Evolutionary conservation across 2,888 invertebrate genomes (phyloP), one percentile per base, ranked within the genome.

Genomic region (Chirona hameri): DNA sequence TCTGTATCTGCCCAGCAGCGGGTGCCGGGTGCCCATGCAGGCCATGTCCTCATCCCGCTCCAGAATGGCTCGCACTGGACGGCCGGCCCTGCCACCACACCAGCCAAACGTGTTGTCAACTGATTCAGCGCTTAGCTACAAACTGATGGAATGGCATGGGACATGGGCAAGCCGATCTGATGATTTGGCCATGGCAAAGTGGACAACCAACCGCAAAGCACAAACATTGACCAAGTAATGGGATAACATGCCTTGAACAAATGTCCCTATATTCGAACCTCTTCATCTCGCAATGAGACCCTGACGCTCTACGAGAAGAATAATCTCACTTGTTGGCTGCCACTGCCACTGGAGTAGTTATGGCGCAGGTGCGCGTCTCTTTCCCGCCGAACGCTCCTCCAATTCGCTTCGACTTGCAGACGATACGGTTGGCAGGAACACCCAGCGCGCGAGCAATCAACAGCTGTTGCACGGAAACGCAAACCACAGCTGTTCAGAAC

Each of bases 321-420:
- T 7, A 39, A 39, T 39, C 39, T 39, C 21, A 60, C 91, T 89
- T 91, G 85, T 92, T 90, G 2, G 97, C 97, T 9, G 97, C 95
- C 0, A 97, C 87, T 0, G 94, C 94, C 14, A 93, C 92, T 0
- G 95, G 94, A 46, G 95, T 87, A 0, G 93, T 92, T 0, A 94
- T 88, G 10, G 92, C 86, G 84, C 90, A 88, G 1, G 92, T 90
- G 81, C 95, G 91, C 0, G 94, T 93, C 88, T 98, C 97, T 89
- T 98, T 98, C 0, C 98, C 98, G 21, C 98, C 98, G 88, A 98
- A 98, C 52, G 96, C 98, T 31, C 98, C 98, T 0, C 97, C 98
- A 87, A 98, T 89, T 82, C 98, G 91, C 87, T 97, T 97, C 0
- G 94, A 93, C 84, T 92, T 92, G 29, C 93, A 91, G 0, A 92